These are phyloP conservation scores for Lagodon rhomboides DNA, from an alignment of 2,797 vertebrate genomes.

Conservation along the genomic window DNA sequence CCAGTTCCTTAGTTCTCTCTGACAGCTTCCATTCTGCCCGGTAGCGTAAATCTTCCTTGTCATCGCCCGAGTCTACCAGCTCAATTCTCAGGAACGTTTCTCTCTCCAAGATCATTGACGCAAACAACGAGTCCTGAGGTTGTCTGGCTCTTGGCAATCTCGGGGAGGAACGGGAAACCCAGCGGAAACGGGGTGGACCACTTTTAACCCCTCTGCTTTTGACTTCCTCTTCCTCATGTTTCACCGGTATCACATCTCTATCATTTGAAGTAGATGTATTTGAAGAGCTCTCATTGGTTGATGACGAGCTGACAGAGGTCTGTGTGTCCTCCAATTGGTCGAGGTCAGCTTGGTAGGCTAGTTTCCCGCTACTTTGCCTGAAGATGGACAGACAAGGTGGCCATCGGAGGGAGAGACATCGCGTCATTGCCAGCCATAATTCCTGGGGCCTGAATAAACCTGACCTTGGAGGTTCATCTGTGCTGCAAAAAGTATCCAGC, in stretches of 20 bases:
- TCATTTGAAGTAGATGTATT: constrained; percentile 45
- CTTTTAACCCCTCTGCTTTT: constrained; percentile 45
- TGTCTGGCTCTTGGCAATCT: constrained; percentile 60
- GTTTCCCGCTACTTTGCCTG: constrained; percentile 61
- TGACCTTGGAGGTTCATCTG: constrained; percentile 32
- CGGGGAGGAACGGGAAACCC: constrained; percentile 68
- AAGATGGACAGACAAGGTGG: constrained; percentile 72
- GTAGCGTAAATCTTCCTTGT: constrained; percentile 71
- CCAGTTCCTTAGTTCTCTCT: constrained; percentile 77
- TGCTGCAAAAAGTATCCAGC: constrained; percentile 23
- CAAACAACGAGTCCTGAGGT: constrained; percentile 58
- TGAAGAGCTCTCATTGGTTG: constrained; percentile 66
- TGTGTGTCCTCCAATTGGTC: constrained; percentile 54
- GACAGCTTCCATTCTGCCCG: constrained; percentile 81
- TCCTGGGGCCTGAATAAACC: constrained; percentile 71
- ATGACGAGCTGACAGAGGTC: constrained; percentile 56
- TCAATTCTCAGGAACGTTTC: constrained; percentile 80
- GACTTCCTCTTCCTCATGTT: constrained; percentile 51
- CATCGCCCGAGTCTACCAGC: constrained; percentile 70
- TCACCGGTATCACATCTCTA: constrained; percentile 36
- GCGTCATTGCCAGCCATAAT: constrained; percentile 75
- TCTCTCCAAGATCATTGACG: constrained; percentile 71
- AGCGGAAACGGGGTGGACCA: constrained; percentile 7
- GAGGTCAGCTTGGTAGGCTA: constrained; percentile 58
- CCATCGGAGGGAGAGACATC: constrained; percentile 78